These are phyloP conservation scores for Tapera naevia DNA, from an alignment of 2,797 vertebrate genomes.

Conservation along the genomic window DNA sequence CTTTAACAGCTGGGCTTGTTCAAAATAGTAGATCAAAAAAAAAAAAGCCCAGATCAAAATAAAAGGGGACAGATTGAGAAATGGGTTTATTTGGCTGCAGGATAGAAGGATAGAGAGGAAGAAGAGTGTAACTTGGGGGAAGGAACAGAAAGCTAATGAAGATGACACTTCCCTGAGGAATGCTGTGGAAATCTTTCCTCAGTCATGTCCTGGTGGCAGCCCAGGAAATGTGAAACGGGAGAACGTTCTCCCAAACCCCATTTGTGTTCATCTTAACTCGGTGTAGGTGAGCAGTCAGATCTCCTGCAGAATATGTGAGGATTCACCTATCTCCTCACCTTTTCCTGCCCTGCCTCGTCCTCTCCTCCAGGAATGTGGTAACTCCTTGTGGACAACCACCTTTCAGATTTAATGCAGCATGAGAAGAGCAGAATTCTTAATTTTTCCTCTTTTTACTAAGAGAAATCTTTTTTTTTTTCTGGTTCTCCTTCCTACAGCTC, in stretches of 20 bases:
- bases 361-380: neutral
- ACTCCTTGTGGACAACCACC: neutral
- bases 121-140: fast-evolving
- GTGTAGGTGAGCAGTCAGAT: neutral
- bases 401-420: neutral
- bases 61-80: neutral
- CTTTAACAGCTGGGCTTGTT: neutral
- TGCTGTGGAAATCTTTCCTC: neutral
- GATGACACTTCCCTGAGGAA: neutral
- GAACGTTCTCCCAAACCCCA: neutral
- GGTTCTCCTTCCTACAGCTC: neutral
- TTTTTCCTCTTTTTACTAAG: neutral
- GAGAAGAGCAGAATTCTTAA: neutral
- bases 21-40: neutral
- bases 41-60: neutral
- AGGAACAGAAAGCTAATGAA: neutral
- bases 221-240: neutral
- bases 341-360: neutral
- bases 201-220: neutral
- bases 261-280: neutral
- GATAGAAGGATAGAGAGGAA: neutral
- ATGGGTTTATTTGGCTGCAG: neutral
- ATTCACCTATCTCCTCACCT: neutral
- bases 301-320: neutral
- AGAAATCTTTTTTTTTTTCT: neutral